Evolutionary conservation across 2,113 vertebrate species (phyloP).

Genomic region (Tamias sibiricus): DNA sequence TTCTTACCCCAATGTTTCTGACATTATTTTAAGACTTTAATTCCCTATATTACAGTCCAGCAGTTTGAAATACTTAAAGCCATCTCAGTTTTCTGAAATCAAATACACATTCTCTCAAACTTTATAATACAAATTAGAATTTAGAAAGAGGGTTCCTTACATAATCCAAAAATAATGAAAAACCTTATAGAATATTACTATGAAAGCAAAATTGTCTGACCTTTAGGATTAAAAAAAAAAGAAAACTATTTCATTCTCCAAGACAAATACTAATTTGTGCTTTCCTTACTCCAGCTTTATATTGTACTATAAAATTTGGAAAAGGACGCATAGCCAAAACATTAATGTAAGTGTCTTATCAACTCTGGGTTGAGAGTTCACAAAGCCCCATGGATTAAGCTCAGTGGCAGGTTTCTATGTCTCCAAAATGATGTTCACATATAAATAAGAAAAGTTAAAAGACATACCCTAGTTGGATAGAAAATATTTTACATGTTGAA

Average conservation of each 20-base stretch:
- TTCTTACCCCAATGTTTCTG: constrained; percentile 22
- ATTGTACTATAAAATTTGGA: constrained; percentile 11
- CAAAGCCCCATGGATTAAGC: background rate
- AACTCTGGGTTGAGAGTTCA: constrained; percentile 42
- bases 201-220: constrained; percentile 56
- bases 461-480: constrained; percentile 4
- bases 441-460: constrained; percentile 43
- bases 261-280: constrained; percentile 63
- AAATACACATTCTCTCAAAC: constrained; percentile 51
- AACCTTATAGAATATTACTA: constrained; percentile 23
- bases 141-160: constrained; percentile 51
- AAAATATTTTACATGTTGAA: constrained; percentile 70
- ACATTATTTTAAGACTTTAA: constrained; percentile 58
- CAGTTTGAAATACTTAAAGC: constrained; percentile 38
- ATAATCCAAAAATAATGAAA: constrained; percentile 77
- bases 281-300: constrained; percentile 26
- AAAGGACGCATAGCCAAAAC: constrained; percentile 44
- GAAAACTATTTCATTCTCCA: constrained; percentile 10
- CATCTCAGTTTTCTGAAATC: constrained; percentile 35
- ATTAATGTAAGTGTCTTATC: constrained; percentile 39
- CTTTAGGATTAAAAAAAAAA: constrained; percentile 52
- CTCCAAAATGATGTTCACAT: background rate
- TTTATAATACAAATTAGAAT: constrained; percentile 57
- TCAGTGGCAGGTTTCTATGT: background rate
- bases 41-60: background rate